These are phyloP conservation scores for Pelvicachromis taeniatus DNA, from an alignment of 2,113 vertebrate species.

Conservation along the genomic window DNA sequence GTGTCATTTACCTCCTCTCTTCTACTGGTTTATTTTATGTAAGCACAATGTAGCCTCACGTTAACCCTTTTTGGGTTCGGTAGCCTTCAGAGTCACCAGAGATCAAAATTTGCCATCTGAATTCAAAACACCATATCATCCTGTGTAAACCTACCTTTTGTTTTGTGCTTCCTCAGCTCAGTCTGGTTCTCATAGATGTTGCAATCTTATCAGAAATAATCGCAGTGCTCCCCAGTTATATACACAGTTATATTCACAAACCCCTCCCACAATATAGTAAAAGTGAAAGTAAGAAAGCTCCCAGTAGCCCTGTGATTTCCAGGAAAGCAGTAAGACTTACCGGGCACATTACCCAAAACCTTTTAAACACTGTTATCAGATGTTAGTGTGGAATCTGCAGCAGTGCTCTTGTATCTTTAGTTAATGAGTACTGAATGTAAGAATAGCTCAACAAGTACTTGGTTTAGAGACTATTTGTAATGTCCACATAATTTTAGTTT, in stretches of 20 bases:
- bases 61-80: not conserved
- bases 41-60: not conserved
- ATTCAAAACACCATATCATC: fast-evolving
- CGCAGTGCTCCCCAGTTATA: not conserved
- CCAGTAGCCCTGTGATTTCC: fast-evolving
- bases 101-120: fast-evolving
- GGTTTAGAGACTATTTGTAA: not conserved
- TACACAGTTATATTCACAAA: fast-evolving
- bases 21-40: fast-evolving
- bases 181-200: fast-evolving
- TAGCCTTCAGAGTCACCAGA: not conserved
- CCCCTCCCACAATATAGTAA: not conserved
- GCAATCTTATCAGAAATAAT: not conserved
- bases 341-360: not conserved
- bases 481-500: not conserved
- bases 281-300: not conserved
- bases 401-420: not conserved
- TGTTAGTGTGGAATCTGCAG: not conserved
- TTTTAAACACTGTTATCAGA: not conserved
- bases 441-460: not conserved
- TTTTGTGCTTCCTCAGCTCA: fast-evolving
- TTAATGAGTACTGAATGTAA: not conserved
- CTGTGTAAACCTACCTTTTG: not conserved
- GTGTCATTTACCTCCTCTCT: not conserved
- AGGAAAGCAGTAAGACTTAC: fast-evolving